These are phyloP conservation scores for Perodicticus potto DNA, from an alignment of 2,797 vertebrate species.

Conservation along the genomic window DNA sequence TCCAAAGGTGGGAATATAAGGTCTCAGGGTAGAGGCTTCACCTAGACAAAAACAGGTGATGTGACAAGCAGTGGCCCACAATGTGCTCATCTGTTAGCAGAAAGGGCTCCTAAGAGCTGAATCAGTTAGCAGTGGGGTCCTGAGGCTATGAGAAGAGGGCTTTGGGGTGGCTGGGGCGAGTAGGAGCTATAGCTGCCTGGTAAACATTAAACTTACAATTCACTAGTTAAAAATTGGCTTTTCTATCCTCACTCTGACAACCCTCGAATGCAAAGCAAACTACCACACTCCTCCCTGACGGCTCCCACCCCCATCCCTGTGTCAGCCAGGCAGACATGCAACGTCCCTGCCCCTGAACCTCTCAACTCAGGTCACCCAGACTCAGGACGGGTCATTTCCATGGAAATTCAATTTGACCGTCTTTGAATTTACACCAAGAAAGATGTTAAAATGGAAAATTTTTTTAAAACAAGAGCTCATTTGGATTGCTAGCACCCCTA, in stretches of 20 bases:
- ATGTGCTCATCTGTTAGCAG: neutral
- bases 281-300: neutral
- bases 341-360: neutral
- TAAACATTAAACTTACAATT: constrained; percentile 90
- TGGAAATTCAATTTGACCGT: constrained; percentile 57
- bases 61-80: neutral
- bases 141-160: constrained; percentile 56
- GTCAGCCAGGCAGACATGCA: neutral
- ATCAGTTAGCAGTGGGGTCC: constrained; percentile 9
- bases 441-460: neutral
- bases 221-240: constrained; percentile 88
- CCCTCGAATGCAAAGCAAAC: constrained; percentile 85
- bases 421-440: constrained; percentile 44
- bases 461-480: neutral
- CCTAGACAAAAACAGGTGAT: constrained; percentile 63
- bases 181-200: constrained; percentile 88
- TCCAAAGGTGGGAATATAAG: constrained; percentile 83
- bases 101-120: neutral
- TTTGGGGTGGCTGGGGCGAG: constrained; percentile 80
- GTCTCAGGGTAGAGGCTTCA: constrained; percentile 67
- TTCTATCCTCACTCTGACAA: constrained; percentile 79
- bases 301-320: neutral
- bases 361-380: neutral
- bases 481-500: neutral
- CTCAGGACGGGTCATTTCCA: constrained; percentile 44